Evolutionary conservation across 1,140 invertebrate species (phyloP), one percentile per base, ranked within the genome.

Genomic region (Drosophila ogumai): DNA sequence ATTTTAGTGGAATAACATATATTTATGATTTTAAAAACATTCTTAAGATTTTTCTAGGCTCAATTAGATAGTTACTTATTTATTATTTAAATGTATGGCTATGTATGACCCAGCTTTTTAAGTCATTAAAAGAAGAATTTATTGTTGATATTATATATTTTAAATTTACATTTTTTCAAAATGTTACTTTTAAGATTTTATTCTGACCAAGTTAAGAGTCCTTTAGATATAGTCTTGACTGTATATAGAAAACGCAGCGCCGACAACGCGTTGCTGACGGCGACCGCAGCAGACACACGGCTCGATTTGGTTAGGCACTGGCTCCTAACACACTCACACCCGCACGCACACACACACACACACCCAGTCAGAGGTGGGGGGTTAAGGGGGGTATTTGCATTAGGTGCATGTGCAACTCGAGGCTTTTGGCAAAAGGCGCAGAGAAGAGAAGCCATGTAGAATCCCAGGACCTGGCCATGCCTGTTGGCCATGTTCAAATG

Each of bases 381-480:
- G 58, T 44, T 28, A 0, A 28, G 31, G 47, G 58, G 60, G 54
- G 68, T 87, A 71, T 79, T 71, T 78, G 82, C 69, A 86, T 86
- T 86, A 86, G 82, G 82, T 86, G 82, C 84, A 88, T 79, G 68
- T 86, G 82, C 82, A 86, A 87, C 84, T 86, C 82, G 84, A 88
- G 84, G 81, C 80, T 79, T 85, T 82, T 82, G 61, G 63, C 78
- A 76, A 68, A 76, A 76, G 74, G 74, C 56, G 63, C 50, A 76
- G 72, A 57, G 71, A 47, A 76, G 74, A 41, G 61, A 57, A 66
- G 56, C 63, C 36, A 67, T 72, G 65, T 65, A 66, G 81, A 61
- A 46, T 49, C 49, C 31, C 41, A 47, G 47, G 57, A 52, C 41
- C 77, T 15, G 50, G 79, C 66, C 75, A 22, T 81, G 79, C 78